Evolutionary conservation across 2,888 invertebrate species (phyloP), one percentile per base, ranked within the genome.

Genomic region (Tenthredo livida): DNA sequence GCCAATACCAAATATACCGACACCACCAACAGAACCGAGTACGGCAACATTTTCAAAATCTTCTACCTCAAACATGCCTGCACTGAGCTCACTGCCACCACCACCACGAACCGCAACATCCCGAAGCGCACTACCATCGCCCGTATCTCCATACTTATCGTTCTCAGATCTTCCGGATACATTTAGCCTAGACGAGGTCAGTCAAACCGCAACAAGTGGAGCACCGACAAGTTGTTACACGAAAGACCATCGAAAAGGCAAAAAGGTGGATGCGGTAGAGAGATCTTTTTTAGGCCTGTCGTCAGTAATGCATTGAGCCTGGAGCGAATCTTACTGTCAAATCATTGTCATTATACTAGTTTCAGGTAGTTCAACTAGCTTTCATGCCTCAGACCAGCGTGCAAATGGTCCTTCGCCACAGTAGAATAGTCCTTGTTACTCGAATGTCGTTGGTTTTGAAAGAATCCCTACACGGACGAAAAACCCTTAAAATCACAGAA

Each of bases 201-300:
- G 65, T 29, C 10, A 10, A 29, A 65, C 25, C 65, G 65, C 65
- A 29, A 65, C 65, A 65, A 65, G 65, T 65, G 29, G 15, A 65
- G 7, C 65, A 65, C 25, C 65, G 29, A 65, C 65, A 65, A 65
- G 65, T 65, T 65, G 65, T 29, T 65, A 65, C 15, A 65, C 65
- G 25, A 65, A 65, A 29, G 65, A 25, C 29, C 0, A n/a, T 25
- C 65, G 65, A 1, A 65, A 65, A 65, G 29, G 21, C 25, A 65
- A 65, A 65, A 65, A 65, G 65, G 65, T 65, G 10, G 65, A 65
- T 65, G 29, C 65, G 7, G 29, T 65, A 7, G 65, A 65, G 65
- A 65, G 15, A 65, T 65, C 65, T 65, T 65, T 65, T 65, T 2
- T 65, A 25, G 29, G 65, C 12, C 25, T 65, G 25, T 65, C 65